Evolutionary conservation across 2,888 invertebrate species (phyloP).

Genomic region (Temnothorax unifasciatus): DNA sequence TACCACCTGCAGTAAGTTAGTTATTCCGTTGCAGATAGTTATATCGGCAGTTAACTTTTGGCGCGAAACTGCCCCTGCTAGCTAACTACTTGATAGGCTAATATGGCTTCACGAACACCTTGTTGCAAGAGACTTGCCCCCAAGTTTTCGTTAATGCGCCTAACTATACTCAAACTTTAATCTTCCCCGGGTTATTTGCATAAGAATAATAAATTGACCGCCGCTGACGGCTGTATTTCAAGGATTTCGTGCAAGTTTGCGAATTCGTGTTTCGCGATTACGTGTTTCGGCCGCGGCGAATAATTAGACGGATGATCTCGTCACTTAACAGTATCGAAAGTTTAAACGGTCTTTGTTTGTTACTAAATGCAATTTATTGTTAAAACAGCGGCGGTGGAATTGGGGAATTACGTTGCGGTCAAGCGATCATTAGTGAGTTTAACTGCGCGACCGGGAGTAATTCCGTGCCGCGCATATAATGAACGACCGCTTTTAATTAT

Average conservation of each 20-base stretch:
- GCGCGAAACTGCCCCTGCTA: slow-evolving; percentile 44
- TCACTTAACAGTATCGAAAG: not conserved
- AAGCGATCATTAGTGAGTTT: slow-evolving; percentile 49
- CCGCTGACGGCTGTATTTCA: not conserved
- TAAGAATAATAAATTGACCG: slow-evolving; percentile 43
- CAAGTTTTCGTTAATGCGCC: slow-evolving; percentile 58
- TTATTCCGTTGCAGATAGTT: slow-evolving; percentile 16
- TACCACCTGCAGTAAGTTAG: slow-evolving; percentile 36
- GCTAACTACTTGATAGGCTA: slow-evolving; percentile 68
- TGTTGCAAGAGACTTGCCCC: slow-evolving; percentile 40
- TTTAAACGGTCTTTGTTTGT: not conserved
- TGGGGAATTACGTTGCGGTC: slow-evolving; percentile 41
- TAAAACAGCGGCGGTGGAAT: not conserved
- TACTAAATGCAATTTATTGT: slow-evolving; percentile 33
- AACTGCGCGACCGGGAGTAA: slow-evolving; percentile 34
- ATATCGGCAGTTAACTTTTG: slow-evolving; percentile 58
- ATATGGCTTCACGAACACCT: slow-evolving; percentile 50
- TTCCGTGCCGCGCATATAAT: slow-evolving; percentile 33
- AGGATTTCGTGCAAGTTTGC: not conserved
- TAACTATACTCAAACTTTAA: slow-evolving; percentile 56
- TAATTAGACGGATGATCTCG: slow-evolving; percentile 1
- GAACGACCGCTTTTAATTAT: slow-evolving; percentile 50
- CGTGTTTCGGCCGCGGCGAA: not conserved
- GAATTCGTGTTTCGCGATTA: not conserved
- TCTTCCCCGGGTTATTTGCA: slow-evolving; percentile 31